Evolutionary conservation across 2,113 vertebrate species (phyloP), one percentile per base, ranked within the genome.

Genomic region (Callaeas wilsoni): DNA sequence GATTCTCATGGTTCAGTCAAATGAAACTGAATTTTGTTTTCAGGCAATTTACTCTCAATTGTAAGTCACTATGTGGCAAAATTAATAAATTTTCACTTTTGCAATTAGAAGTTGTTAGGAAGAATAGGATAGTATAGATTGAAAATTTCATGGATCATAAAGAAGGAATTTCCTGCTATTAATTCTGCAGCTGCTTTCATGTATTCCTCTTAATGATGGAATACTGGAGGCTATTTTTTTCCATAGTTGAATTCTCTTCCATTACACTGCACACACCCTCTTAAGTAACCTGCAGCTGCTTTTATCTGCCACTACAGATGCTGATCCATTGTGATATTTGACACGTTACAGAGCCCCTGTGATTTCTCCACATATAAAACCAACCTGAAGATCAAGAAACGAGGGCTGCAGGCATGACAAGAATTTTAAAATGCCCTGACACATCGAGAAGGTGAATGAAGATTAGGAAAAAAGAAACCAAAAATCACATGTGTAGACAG

Each of bases 81-180:
- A 71, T 90, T 95, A 67, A 71, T 79, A 93, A 80, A 84, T 1
- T 78, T 87, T 74, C 41, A 27, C 60, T 76, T 69, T 41, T 77
- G 74, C 73, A 63, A 65, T 95, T 91, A 89, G 89, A 81, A 60
- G 59, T 52, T 59, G 22, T 56, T 94, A 84, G 65, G 62, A 76
- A 79, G 78, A 88, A 89, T 91, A 79, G 78, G 74, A 96, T 90
- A 79, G 63, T 69, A 25, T 41, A 77, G 52, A 71, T 77, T 80
- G 82, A 86, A 70, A 80, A 74, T 92, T 87, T 94, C 92, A 84
- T 55, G 90, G 82, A 79, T 95, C 87, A 95, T 92, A 91, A 89
- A 95, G 71, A 93, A 79, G 76, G 91, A 67, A 92, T 93, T 95
- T 95, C 95, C 86, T 68, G 77, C 91, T 94, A 84, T 94, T 85